These are phyloP conservation scores for Mycteria americana DNA, from an alignment of 2,797 vertebrate genomes.

Conservation along the genomic window DNA sequence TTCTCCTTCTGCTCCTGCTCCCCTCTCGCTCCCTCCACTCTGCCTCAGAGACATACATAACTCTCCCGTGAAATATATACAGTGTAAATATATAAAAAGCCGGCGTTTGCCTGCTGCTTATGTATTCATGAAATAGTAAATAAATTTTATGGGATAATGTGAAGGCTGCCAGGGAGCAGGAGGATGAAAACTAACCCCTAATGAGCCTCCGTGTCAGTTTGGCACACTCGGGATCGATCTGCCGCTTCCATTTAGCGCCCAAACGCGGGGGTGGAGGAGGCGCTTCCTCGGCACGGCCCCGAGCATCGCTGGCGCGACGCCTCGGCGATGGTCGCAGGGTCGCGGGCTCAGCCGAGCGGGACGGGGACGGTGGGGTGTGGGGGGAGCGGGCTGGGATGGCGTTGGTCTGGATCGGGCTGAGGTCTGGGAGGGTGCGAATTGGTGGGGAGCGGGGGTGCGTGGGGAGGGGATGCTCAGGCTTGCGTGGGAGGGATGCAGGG, in stretches of 20 bases:
- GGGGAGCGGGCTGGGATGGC: rapidly evolving
- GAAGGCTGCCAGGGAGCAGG: constrained; percentile 82
- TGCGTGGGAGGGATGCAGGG: too few species aligned
- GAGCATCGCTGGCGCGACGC: neutral
- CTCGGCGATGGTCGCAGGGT: neutral
- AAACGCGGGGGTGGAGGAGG: neutral
- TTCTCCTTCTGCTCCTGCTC: constrained; percentile 74
- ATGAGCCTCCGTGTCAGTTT: constrained; percentile 75
- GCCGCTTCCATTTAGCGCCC: constrained; percentile 52
- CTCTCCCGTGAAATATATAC: constrained; percentile 83
- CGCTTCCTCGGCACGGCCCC: neutral
- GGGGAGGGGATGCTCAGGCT: neutral
- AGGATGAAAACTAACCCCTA: constrained; percentile 80
- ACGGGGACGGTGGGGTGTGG: rapidly evolving
- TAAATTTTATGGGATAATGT: constrained; percentile 86
- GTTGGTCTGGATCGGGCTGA: neutral
- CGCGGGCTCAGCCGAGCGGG: neutral
- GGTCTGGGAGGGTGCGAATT: rapidly evolving
- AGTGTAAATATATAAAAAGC: constrained; percentile 86
- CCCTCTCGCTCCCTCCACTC: constrained; percentile 65
- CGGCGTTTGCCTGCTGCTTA: constrained; percentile 83
- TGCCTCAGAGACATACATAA: constrained; percentile 79
- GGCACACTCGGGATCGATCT: constrained; percentile 75
- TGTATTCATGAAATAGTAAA: constrained; percentile 87
- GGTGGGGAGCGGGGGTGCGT: rapidly evolving